Percentiles rank a stretch among this genome's conserved stretches.
Conservation (phyloP, 2,113 vertebrate genomes). For the Fukomys damarensis region DNA sequence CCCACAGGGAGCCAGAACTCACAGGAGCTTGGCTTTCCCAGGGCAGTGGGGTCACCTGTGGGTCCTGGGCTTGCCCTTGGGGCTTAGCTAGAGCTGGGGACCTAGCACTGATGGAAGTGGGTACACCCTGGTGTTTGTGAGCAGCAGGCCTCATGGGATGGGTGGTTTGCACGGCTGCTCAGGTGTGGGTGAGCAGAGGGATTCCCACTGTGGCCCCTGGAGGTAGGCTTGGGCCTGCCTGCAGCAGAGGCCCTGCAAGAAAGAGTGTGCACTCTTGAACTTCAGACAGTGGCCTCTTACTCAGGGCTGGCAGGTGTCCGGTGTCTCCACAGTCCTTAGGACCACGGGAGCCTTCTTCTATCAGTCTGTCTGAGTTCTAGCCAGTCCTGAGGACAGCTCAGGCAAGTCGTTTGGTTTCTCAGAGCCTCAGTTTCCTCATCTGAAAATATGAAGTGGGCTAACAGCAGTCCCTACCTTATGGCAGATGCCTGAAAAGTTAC, state of each 20-base stretch:
- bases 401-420: not conserved
- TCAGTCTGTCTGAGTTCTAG: rapidly evolving
- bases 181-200: not conserved
- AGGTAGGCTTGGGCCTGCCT: not conserved
- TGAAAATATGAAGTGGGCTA: not conserved
- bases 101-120: too few species aligned
- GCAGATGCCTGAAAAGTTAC: not conserved
- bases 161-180: rapidly evolving
- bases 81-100: not conserved
- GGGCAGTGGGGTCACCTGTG: not conserved
- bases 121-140: not conserved
- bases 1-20: not conserved
- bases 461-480: not conserved
- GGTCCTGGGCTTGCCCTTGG: not conserved
- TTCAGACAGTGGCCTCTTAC: not conserved
- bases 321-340: not conserved
- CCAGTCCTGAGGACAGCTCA: rapidly evolving
- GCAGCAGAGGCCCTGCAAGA: not conserved
- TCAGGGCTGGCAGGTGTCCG: not conserved
- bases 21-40: not conserved
- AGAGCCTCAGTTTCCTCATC: not conserved
- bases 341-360: not conserved
- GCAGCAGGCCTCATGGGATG: not conserved
- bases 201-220: rapidly evolving
- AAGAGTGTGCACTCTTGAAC: not conserved